Evolutionary conservation across 2,888 invertebrate genomes (phyloP), one percentile per base, ranked within the genome.

Genomic region (Hypomecis punctinalis): DNA sequence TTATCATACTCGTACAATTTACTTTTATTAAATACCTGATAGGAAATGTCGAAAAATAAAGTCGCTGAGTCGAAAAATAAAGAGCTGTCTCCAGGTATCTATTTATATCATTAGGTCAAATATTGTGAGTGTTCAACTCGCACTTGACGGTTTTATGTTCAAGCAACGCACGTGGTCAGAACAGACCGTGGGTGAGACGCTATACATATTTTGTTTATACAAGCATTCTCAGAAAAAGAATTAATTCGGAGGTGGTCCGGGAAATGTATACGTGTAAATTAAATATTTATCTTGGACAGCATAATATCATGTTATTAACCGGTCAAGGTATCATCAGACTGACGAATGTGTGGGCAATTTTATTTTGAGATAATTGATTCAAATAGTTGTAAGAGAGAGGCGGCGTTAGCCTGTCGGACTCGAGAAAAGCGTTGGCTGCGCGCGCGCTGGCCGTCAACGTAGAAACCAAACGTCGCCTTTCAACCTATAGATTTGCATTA

Each of bases 401-500:
- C 76, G 72, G 71, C 76, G 77, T 79, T 79, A 79, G 75, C 78
- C 76, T 77, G 81, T 82, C 79, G 79, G 76, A 70, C 71, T 39
- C 54, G 36, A 59, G 59, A 63, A 65, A 65, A 68, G 68, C 64
- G 60, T 68, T 70, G 59, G 64, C 70, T 70, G 67, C 62, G 72
- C 74, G 71, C 67, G 64, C 72, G 76, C 75, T 68, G 58, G 76
- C 75, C 68, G 58, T 68, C 74, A 71, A 75, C 76, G 77, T 78
- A 75, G 77, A 78, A 79, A 76, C 78, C 66, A 61, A 76, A 76
- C 76, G 74, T 72, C 75, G 77, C 76, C 80, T 84, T 81, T 84
- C 81, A 73, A 84, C 77, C 81, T 81, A 86, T 85, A 86, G 83
- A 86, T 90, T 88, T 88, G 84, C 87, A 88, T 88, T 85, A 84